Evolutionary conservation across 1,140 invertebrate species (phyloP).

Genomic region (Drosophila rufa): DNA sequence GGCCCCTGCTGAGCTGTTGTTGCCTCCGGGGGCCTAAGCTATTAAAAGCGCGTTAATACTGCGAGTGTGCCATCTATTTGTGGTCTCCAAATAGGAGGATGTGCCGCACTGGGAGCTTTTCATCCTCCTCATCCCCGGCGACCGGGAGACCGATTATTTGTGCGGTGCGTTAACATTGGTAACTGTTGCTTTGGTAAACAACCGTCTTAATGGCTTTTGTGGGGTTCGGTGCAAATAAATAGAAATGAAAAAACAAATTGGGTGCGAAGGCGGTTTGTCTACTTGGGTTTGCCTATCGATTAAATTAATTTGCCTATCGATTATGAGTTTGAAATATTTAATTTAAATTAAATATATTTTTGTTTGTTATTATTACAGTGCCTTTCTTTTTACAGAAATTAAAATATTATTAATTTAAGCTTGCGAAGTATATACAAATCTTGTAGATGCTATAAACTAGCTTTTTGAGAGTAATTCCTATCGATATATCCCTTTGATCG

Average conservation of each 20-base stretch:
- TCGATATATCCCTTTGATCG: too few relatives aligned
- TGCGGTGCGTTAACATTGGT: constrained; percentile 39
- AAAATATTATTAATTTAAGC: too few relatives aligned
- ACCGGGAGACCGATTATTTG: not conserved
- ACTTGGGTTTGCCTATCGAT: not conserved
- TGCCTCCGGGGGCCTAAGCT: constrained; percentile 27
- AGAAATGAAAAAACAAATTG: not conserved
- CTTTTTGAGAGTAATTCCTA: too few relatives aligned
- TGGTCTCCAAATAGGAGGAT: constrained; percentile 28
- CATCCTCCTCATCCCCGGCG: not conserved
- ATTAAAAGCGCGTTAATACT: constrained; percentile 52
- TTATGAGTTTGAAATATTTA: too few relatives aligned
- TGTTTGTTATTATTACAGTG: too few relatives aligned
- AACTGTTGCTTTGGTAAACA: constrained; percentile 59
- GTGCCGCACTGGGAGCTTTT: constrained; percentile 27
- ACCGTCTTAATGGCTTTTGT: constrained; percentile 33
- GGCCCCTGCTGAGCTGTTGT: constrained; percentile 13
- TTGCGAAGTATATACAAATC: too few relatives aligned
- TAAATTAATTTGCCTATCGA: not conserved
- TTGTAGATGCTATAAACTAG: too few relatives aligned
- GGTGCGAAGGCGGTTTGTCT: not conserved
- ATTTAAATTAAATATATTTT: not conserved
- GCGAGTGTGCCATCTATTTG: constrained; percentile 38
- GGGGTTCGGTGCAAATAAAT: constrained; percentile 4
- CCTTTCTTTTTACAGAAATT: too few relatives aligned